Evolutionary conservation across 1,140 invertebrate genomes (phyloP).

Genomic region (Triops longicaudatus): DNA sequence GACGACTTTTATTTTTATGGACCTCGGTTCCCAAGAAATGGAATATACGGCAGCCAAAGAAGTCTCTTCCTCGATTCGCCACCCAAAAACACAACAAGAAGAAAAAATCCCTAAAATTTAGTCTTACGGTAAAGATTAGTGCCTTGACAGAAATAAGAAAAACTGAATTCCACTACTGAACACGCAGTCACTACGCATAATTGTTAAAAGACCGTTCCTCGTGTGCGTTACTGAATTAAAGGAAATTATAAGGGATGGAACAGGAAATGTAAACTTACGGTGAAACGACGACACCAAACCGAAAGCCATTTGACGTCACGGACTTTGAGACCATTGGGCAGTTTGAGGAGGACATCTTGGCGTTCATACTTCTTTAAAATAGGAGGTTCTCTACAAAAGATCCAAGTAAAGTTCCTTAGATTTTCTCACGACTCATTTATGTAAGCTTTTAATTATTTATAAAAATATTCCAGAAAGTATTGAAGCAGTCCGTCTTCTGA

Average conservation of each 20-base stretch:
- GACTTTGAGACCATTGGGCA: conserved; percentile 71
- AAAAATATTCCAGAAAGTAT: too few relatives aligned
- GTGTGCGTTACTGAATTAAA: not conserved
- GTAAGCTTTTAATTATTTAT: too few relatives aligned
- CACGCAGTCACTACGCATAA: not conserved
- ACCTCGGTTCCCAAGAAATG: not conserved
- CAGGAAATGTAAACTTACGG: conserved; percentile 52
- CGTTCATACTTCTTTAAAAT: conserved; percentile 62
- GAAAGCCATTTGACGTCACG: conserved; percentile 80
- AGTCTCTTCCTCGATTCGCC: too few relatives aligned
- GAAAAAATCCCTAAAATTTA: too few relatives aligned
- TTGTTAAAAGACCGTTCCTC: not conserved
- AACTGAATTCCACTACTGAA: not conserved
- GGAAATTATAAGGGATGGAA: not conserved
- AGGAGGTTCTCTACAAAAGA: conserved; percentile 62
- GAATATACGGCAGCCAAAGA: not conserved
- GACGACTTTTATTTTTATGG: not conserved
- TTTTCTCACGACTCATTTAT: too few relatives aligned
- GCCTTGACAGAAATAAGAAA: not conserved
- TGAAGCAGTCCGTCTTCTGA: too few relatives aligned
- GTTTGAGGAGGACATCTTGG: conserved; percentile 67
- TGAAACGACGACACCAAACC: conserved; percentile 81
- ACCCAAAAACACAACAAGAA: too few relatives aligned
- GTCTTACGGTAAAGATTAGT: too few relatives aligned
- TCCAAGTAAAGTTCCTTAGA: conserved; percentile 13